These are phyloP conservation scores for Crotalus helleri DNA, from an alignment of 2,113 vertebrate genomes.

Conservation along the genomic window DNA sequence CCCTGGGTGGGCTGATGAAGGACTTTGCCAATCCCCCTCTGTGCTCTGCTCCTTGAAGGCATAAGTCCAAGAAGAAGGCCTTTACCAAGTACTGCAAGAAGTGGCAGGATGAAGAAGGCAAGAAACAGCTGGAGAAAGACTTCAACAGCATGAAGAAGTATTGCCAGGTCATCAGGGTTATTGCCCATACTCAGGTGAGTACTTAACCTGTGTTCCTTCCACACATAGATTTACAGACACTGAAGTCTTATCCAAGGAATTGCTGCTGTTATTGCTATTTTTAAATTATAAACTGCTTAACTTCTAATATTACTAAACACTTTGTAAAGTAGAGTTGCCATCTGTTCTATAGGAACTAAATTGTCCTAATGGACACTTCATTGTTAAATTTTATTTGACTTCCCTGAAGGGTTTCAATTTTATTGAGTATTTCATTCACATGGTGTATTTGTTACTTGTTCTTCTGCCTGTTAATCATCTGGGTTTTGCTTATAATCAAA, in stretches of 20 bases:
- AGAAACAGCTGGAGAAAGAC: constrained; percentile 97
- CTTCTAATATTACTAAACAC: neutral
- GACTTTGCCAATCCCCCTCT: constrained; percentile 64
- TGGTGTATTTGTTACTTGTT: neutral
- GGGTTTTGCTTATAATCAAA: neutral
- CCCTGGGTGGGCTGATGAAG: constrained; percentile 68
- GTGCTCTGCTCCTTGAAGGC: constrained; percentile 81
- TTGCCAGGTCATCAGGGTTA: constrained; percentile 91
- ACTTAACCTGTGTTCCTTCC: rapidly evolving
- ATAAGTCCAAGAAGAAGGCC: constrained; percentile 99
- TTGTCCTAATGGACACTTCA: neutral
- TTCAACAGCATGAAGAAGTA: constrained; percentile 97
- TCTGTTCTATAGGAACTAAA: neutral
- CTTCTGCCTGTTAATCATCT: neutral
- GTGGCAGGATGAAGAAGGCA: constrained; percentile 98
- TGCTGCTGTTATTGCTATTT: neutral
- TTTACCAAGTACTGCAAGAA: constrained; percentile 99
- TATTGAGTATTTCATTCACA: neutral
- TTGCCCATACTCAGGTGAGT: constrained; percentile 94
- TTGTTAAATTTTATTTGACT: neutral
- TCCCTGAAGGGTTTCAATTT: neutral
- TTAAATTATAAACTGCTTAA: neutral
- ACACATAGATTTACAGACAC: neutral
- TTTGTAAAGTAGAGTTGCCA: neutral
- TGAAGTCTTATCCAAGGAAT: neutral